Percentiles rank a stretch among this genome's conserved stretches.
These are phyloP conservation scores for Lysandra bellargus DNA, from an alignment of 2,888 invertebrate species.

Conservation along the genomic window DNA sequence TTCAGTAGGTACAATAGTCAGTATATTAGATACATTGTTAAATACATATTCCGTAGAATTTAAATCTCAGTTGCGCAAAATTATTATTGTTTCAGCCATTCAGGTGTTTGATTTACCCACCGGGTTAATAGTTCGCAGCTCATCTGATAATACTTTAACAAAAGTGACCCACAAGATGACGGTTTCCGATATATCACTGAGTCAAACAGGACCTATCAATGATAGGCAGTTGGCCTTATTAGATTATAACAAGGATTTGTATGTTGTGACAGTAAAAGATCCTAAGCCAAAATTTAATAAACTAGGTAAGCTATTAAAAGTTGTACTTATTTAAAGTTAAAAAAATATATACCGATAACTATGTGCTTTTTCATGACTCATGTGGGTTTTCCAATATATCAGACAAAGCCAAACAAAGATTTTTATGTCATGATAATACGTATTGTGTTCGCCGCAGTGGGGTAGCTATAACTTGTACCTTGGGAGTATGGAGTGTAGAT, in stretches of 20 bases:
- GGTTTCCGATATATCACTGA: constrained; percentile 90
- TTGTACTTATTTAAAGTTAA: background rate
- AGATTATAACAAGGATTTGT: constrained; percentile 94
- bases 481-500: too few relatives aligned
- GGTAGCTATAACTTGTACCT: too few relatives aligned
- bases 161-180: constrained; percentile 88
- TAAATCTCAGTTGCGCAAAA: background rate
- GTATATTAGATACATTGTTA: too few relatives aligned
- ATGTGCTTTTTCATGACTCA: too few relatives aligned
- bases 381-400: too few relatives aligned
- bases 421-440: too few relatives aligned
- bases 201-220: constrained; percentile 88
- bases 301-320: constrained; percentile 79
- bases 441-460: too few relatives aligned
- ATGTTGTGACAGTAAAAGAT: constrained; percentile 87
- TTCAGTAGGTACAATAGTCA: too few relatives aligned
- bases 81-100: constrained; percentile 69
- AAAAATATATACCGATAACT: too few relatives aligned
- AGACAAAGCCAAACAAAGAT: too few relatives aligned
- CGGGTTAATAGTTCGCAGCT: constrained; percentile 83
- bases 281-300: constrained; percentile 84
- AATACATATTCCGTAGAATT: too few relatives aligned
- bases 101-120: constrained; percentile 92
- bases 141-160: constrained; percentile 85
- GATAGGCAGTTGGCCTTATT: constrained; percentile 93